Percentiles rank a stretch among this genome's conserved stretches.
phyloP scores from a whole-genome alignment of 2,797 vertebrate genomes.

The Rhinoraja longicauda region DNA sequence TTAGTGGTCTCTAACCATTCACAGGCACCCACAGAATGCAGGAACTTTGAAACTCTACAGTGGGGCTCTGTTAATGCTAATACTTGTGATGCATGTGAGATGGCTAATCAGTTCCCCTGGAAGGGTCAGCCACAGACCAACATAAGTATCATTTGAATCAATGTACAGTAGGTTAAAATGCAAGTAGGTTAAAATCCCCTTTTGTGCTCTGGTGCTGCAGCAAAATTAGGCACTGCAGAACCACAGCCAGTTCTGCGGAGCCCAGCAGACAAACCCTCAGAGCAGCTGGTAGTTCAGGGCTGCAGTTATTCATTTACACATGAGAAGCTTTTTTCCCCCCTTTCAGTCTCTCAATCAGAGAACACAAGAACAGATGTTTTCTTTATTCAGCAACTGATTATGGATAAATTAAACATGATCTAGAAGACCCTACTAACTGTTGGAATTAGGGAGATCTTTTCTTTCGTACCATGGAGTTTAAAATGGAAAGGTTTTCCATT shows the following conservation, averaged over 20 bases:
- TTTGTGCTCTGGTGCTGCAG: neutral
- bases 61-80: slow-evolving; percentile 59
- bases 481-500: slow-evolving; percentile 55
- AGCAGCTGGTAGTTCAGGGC: slow-evolving; percentile 47
- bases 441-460: slow-evolving; percentile 44
- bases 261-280: slow-evolving; percentile 40
- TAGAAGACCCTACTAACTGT: slow-evolving; percentile 46
- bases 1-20: slow-evolving; percentile 54
- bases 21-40: neutral
- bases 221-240: slow-evolving; percentile 14
- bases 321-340: slow-evolving; percentile 42
- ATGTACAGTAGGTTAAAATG: slow-evolving; percentile 6
- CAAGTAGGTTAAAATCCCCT: neutral
- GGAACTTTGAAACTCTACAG: slow-evolving; percentile 52
- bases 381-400: slow-evolving; percentile 60
- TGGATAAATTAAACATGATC: slow-evolving; percentile 46
- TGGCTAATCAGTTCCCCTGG: slow-evolving; percentile 53
- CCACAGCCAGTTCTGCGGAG: slow-evolving; percentile 9
- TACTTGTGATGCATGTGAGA: slow-evolving; percentile 59
- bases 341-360: slow-evolving; percentile 48
- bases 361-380: slow-evolving; percentile 74
- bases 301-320: slow-evolving; percentile 42
- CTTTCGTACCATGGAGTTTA: slow-evolving; percentile 46
- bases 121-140: slow-evolving; percentile 54
- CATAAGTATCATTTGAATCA: neutral